phyloP scores from a whole-genome alignment of 2,888 invertebrate species.

The Rotaria sp. region DNA sequence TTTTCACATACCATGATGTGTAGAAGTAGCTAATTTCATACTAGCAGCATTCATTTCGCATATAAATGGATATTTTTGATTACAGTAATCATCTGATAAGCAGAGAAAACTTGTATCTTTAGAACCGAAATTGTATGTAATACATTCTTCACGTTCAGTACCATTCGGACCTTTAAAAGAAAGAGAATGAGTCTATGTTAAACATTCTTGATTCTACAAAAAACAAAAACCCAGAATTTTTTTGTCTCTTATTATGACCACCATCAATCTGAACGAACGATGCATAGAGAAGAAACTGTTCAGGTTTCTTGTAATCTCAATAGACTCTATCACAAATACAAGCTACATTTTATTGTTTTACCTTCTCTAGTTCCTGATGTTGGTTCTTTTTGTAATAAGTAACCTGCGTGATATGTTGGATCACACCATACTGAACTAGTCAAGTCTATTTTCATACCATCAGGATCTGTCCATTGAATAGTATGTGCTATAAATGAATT shows the following conservation, averaged over 20 bases:
- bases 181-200: too few species aligned
- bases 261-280: too few species aligned
- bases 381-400: background rate
- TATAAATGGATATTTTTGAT: background rate
- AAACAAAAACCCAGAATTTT: too few species aligned
- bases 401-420: background rate
- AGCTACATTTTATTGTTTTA: background rate
- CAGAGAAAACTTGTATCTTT: background rate
- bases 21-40: background rate
- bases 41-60: background rate
- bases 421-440: background rate
- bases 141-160: background rate
- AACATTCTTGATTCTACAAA: too few species aligned
- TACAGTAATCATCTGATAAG: background rate
- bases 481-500: background rate
- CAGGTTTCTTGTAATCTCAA: too few species aligned
- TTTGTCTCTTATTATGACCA: too few species aligned
- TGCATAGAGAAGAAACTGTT: too few species aligned
- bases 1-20: background rate
- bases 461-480: background rate
- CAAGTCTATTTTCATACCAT: background rate
- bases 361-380: background rate
- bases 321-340: too few species aligned
- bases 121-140: background rate
- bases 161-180: background rate